Evolutionary conservation across 2,113 vertebrate species (phyloP).

Genomic region (Rhinoderma darwinii): DNA sequence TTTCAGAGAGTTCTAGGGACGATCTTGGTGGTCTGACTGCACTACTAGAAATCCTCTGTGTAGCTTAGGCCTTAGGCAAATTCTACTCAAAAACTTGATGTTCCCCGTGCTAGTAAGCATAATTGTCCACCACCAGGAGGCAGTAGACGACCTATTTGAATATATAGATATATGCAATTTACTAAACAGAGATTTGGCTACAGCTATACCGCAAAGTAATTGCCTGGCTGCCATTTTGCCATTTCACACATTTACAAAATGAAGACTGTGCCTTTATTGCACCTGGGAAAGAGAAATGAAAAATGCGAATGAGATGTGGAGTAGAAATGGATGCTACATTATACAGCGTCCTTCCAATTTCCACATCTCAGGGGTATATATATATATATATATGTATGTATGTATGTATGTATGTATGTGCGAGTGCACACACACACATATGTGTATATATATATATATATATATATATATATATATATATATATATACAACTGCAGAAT

Average conservation of each 20-base stretch:
- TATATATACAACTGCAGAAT: too few relatives aligned
- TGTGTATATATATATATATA: background rate
- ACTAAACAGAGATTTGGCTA: constrained; percentile 22
- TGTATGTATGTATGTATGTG: background rate
- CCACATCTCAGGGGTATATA: background rate
- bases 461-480: background rate
- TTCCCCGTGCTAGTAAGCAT: background rate
- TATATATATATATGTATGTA: background rate
- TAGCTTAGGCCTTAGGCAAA: background rate
- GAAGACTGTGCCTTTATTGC: constrained; percentile 22
- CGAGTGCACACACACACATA: background rate
- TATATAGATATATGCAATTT: background rate
- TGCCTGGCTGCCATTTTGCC: constrained; percentile 35
- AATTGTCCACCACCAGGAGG: constrained; percentile 4
- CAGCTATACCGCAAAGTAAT: background rate
- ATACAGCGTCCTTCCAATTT: background rate
- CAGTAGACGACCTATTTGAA: background rate
- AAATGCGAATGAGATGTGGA: background rate
- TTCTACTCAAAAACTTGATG: background rate
- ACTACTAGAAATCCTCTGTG: background rate
- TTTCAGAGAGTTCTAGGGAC: too few relatives aligned
- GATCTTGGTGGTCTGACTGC: background rate
- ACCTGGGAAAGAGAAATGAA: constrained; percentile 2
- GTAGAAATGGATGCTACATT: background rate
- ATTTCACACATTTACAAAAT: constrained; percentile 50